Conservation (phyloP, 2,113 vertebrate species). For the Halcyon senegalensis region DNA sequence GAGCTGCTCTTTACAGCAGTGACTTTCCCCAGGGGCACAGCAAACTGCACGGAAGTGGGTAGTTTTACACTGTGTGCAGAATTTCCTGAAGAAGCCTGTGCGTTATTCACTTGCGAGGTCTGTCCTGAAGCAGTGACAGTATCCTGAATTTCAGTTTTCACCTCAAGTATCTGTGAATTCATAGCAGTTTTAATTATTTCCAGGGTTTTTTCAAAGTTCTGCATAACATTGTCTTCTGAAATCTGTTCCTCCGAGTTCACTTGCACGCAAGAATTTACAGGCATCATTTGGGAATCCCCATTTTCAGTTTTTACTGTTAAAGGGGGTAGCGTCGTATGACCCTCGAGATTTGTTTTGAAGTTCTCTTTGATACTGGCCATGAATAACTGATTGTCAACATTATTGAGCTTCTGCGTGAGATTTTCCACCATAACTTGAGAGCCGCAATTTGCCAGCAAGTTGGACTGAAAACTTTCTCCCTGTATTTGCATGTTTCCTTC, state of each 20-base stretch:
- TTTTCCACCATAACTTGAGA: constrained; percentile 79
- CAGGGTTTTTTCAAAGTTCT: constrained; percentile 80
- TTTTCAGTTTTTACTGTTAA: constrained; percentile 80
- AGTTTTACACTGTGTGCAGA: constrained; percentile 38
- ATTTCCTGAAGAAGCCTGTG: constrained; percentile 54
- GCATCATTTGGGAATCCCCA: constrained; percentile 73
- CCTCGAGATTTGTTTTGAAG: constrained; percentile 72
- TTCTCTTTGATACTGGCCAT: constrained; percentile 82
- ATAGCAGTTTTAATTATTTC: constrained; percentile 82
- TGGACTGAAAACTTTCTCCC: constrained; percentile 69
- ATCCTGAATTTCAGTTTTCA: constrained; percentile 76
- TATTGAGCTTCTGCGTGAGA: constrained; percentile 80
- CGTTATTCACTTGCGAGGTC: constrained; percentile 63
- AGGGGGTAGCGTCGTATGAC: constrained; percentile 57
- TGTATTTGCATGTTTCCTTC: constrained; percentile 63
- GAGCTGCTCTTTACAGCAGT: constrained; percentile 35
- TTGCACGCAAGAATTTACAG: constrained; percentile 66
- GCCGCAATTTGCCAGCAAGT: constrained; percentile 69
- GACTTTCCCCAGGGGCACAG: constrained; percentile 1
- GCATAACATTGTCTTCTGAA: constrained; percentile 74
- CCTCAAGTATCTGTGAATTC: constrained; percentile 77
- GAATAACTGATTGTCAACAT: constrained; percentile 86
- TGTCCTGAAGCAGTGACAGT: constrained; percentile 38
- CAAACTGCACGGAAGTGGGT: constrained; percentile 35
- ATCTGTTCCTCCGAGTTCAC: constrained; percentile 61